Evolutionary conservation across 2,113 vertebrate species (phyloP), one percentile per base, ranked within the genome.

Genomic region (Microcebus murinus): DNA sequence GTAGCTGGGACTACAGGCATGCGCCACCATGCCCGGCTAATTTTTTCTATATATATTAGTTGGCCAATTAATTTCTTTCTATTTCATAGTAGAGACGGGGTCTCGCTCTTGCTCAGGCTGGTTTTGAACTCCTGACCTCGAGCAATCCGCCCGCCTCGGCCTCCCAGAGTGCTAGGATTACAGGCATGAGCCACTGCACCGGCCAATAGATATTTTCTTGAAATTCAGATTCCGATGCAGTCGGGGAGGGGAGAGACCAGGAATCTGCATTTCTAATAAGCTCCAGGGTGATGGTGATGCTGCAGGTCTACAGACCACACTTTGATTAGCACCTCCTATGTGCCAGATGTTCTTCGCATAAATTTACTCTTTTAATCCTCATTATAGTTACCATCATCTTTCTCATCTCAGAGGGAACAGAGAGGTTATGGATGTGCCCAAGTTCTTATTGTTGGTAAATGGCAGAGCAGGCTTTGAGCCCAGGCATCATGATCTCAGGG

Each of bases 231-330:
- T 63, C 36, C 50, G 34, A 71, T 9, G 14, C 6, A 70, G 6
- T 34, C n/a, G 76, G 15, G 52, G n/a, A 55, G 23, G 11, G 7
- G 20, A 34, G 10, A n/a, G 21, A 45, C 77, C 52, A 48, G 17
- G 13, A 71, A 81, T 25, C 23, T 52, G 42, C 42, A 52, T 52
- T 70, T 88, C 39, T 18, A 52, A n/a, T 14, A 65, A 52, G 27
- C 6, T 48, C 48, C 4, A 31, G 4, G 3, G 27, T 11, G 6
- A 31, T n/a, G 34, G 6, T 27, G 15, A 23, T 6, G 20, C 2
- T 39, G 1, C 4, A 12, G 29, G 6, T 25, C 36, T 36, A 17
- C 31, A 83, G 48, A 61, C 11, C 18, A 34, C 14, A 42, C 42
- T 50, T 73, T 31, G 25, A n/a, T 34, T 6, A 59, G 48, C 29